Evolutionary conservation across 2,888 invertebrate species (phyloP), one percentile per base, ranked within the genome.

Genomic region (Galeopsomyia nigrocyanea): DNA sequence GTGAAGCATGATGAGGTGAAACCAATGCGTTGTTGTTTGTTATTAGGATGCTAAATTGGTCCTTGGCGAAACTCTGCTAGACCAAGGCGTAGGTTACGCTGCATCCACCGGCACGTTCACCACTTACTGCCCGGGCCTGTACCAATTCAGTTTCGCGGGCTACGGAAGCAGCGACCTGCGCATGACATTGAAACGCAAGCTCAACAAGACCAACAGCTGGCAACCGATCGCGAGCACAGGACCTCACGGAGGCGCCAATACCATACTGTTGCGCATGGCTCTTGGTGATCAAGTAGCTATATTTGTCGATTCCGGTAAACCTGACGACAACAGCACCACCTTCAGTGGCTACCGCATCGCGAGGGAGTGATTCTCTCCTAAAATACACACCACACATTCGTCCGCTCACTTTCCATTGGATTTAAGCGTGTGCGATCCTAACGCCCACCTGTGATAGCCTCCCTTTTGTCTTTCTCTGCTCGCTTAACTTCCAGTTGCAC

Each of bases 91-190:
- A 69, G 88, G 87, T 51, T 88, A 87, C 79, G 82, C 83, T 64
- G 81, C 84, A 2, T 83, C 86, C 70, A 86, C 86, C 6, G 87
- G 88, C 39, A 85, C 86, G 60, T 88, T 88, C 79, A 87, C 87
- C 50, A 86, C 86, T 13, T 85, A 87, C 75, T 88, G 88, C 76
- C 87, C 88, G 5, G 88, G 88, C 50, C 82, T 87, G 51, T 88
- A 88, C 77, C 87, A 87, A 76, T 86, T 88, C 79, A 86, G 87
- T 51, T 88, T 87, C 78, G 83, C 87, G 39, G 88, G 86, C 47
- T 83, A 84, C 73, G 87, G 86, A 55, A 82, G 80, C 67, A 63
- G 77, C 56, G 83, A 83, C 65, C 76, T 83, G 46, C 80, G 79
- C 47, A 71, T 87, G 47, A 82, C 81, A 10, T 74, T 87, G 57